Conservation (phyloP, 2,797 vertebrate species). For the Lacerta bilineata region DNA sequence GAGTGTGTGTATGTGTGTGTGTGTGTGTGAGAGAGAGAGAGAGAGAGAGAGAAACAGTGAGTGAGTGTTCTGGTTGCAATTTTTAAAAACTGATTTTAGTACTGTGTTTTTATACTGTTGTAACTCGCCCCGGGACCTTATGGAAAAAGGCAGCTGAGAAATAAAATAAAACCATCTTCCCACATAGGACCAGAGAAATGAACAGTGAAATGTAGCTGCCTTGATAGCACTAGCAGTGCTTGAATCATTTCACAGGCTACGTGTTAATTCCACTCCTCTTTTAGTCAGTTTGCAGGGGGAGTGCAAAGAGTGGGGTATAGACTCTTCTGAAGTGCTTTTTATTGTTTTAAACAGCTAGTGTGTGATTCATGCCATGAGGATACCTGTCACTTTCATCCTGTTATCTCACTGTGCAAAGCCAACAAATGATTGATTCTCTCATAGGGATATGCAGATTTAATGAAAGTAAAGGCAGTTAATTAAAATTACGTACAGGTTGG, state of each 20-base stretch:
- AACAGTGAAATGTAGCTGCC: neutral
- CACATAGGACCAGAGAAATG: neutral
- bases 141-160: too few relatives aligned
- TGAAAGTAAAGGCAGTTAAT: slow-evolving; percentile 55
- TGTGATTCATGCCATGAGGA: slow-evolving; percentile 73
- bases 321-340: neutral
- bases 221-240: too few relatives aligned
- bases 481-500: slow-evolving; percentile 51
- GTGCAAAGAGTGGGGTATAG: neutral
- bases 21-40: too few relatives aligned
- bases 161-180: neutral
- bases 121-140: too few relatives aligned
- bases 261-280: neutral
- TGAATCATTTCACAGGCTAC: neutral
- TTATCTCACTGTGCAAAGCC: slow-evolving; percentile 64
- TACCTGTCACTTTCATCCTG: slow-evolving; percentile 73
- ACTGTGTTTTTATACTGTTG: too few relatives aligned
- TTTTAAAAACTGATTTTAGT: too few relatives aligned
- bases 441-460: slow-evolving; percentile 60
- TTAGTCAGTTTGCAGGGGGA: neutral
- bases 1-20: too few relatives aligned
- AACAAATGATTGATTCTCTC: slow-evolving; percentile 65
- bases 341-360: slow-evolving; percentile 45
- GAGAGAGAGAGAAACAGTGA: too few relatives aligned
- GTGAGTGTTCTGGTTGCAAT: too few relatives aligned